A percentile compares a stretch with the other conserved stretches of the same genome.
These are phyloP conservation scores for Meghimatium bilineatum DNA, from an alignment of 2,888 invertebrate species.

Conservation along the genomic window DNA sequence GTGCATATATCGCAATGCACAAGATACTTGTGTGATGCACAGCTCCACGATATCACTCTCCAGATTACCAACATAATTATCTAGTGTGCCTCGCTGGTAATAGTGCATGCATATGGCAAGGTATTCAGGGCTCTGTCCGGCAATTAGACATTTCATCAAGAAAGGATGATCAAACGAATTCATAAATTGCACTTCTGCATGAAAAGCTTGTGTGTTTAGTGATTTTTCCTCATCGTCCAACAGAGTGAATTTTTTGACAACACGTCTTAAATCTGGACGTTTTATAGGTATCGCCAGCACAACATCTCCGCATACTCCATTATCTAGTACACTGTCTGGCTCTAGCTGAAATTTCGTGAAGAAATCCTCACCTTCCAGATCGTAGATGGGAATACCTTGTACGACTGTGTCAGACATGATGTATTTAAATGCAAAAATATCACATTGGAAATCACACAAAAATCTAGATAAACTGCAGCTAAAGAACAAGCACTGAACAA, in stretches of 20 bases:
- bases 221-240: background rate
- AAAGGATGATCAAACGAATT: background rate
- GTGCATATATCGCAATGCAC: constrained; percentile 2
- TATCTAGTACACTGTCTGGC: background rate
- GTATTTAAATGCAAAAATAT: too few relatives aligned
- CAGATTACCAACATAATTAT: background rate
- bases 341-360: background rate
- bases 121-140: background rate
- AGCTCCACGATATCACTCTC: background rate
- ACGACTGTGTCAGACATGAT: too few relatives aligned
- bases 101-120: background rate
- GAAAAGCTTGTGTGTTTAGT: background rate
- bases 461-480: too few relatives aligned
- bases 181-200: background rate
- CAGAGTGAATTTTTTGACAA: background rate
- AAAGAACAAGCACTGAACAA: too few relatives aligned
- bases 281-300: background rate
- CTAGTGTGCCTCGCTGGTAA: background rate
- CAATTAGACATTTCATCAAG: background rate
- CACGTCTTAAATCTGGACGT: background rate
- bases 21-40: background rate
- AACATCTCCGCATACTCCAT: background rate
- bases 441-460: too few relatives aligned
- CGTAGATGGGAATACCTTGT: too few relatives aligned
- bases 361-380: background rate